phyloP scores from a whole-genome alignment of 2,113 vertebrate genomes.

The Trichomycterus rosablanca region DNA sequence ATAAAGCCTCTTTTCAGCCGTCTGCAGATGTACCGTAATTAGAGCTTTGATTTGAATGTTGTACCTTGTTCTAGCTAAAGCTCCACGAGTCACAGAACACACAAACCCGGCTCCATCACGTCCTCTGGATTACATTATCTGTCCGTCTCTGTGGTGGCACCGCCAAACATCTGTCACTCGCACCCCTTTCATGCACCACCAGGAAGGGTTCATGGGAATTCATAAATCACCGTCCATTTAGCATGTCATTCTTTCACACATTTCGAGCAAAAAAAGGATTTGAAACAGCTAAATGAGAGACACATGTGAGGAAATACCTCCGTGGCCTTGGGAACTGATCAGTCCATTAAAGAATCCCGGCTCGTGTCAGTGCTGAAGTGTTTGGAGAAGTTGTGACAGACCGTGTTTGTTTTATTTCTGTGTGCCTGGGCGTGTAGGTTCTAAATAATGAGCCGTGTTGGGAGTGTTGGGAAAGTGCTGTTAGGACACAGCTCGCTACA shows the following conservation, averaged over 20 bases:
- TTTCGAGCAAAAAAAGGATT: slow-evolving; percentile 20
- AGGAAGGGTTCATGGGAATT: slow-evolving; percentile 52
- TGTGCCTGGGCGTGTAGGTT: too few relatives aligned
- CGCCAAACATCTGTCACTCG: slow-evolving; percentile 65
- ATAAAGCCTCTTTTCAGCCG: slow-evolving; percentile 38
- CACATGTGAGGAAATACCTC: slow-evolving; percentile 66
- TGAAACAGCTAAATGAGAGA: slow-evolving; percentile 54
- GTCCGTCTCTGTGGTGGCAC: slow-evolving; percentile 54
- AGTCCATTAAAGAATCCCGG: slow-evolving; percentile 11
- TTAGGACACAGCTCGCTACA: too few relatives aligned
- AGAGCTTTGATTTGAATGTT: slow-evolving; percentile 44
- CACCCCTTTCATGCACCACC: slow-evolving; percentile 52
- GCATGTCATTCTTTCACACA: slow-evolving; percentile 59
- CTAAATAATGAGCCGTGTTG: too few relatives aligned
- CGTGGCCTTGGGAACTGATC: slow-evolving; percentile 46
- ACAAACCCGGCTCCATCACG: neutral
- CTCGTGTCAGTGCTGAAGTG: slow-evolving; percentile 18
- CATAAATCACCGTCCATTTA: slow-evolving; percentile 35
- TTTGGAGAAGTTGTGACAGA: slow-evolving; percentile 15
- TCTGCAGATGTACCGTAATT: slow-evolving; percentile 37
- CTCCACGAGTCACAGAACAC: slow-evolving; percentile 11
- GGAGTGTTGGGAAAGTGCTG: too few relatives aligned
- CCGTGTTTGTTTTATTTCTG: slow-evolving; percentile 3
- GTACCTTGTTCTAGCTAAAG: slow-evolving; percentile 36
- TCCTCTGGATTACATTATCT: slow-evolving; percentile 64